These are phyloP conservation scores for Semicossyphus pulcher DNA, from an alignment of 2,113 vertebrate genomes.

Conservation along the genomic window DNA sequence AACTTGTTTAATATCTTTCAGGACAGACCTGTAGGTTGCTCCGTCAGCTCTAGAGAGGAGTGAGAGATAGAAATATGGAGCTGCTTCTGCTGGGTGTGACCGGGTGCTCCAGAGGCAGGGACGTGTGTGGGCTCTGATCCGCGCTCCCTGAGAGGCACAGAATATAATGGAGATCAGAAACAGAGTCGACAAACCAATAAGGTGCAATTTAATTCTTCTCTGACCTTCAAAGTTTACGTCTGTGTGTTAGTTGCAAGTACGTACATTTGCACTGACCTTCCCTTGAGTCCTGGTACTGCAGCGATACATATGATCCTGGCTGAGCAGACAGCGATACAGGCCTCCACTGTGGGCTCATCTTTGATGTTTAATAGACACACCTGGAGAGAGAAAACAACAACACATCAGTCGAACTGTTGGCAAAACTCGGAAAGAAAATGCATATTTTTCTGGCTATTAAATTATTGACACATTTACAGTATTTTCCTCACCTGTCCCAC, in stretches of 20 bases:
- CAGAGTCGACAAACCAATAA: neutral
- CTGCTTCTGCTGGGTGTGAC: conserved; percentile 87
- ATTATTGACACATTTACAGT: no score
- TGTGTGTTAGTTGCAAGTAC: no score
- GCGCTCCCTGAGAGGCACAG: conserved; percentile 80
- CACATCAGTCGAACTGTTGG: neutral
- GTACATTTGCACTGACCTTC: conserved; percentile 68
- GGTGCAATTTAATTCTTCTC: no score
- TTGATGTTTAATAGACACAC: conserved; percentile 96
- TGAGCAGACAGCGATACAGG: conserved; percentile 97
- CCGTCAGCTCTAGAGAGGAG: conserved; percentile 89
- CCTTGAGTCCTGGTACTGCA: conserved; percentile 93
- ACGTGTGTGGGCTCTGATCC: conserved; percentile 69
- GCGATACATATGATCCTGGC: conserved; percentile 97
- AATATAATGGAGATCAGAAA: neutral
- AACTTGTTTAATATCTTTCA: neutral
- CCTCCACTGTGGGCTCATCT: conserved; percentile 95
- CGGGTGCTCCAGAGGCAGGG: conserved; percentile 11
- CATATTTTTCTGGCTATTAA: no score
- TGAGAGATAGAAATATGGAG: conserved; percentile 96
- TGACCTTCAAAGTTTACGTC: no score
- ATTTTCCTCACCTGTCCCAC: conserved; percentile 93
- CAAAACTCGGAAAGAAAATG: no score
- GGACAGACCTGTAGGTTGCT: conserved; percentile 79
- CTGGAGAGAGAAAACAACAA: conserved; percentile 34